Base-by-base conservation (phyloP, 2,888 invertebrate genomes). In the Drosophila neotestacea region DNA sequence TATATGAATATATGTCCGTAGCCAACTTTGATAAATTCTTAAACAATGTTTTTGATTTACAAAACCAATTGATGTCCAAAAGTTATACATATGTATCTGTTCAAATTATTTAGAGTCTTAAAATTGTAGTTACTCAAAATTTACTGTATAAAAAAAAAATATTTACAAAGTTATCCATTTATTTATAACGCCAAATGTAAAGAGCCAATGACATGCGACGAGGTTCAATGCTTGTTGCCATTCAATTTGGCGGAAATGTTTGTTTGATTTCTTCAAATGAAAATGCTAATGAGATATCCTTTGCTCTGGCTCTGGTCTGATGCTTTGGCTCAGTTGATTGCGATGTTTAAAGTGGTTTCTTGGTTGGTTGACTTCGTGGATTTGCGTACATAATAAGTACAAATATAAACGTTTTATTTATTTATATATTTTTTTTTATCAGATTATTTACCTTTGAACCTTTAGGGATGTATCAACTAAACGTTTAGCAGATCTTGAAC, bases 401-500 rank as follows among this genome's bases (percentile, higher is more conserved):
- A 73, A 77, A 86, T 80, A 77, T 59, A 44, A 58, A 39, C 11
- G 42, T 39, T 50, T 47, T 32, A 36, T n/a, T 22, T 32, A 6
- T 32, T 32, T 32, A 6, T 4, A 30, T 22, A 22, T 3, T 36
- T 67, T 42, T 38, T 44, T 67, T 73, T 62, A 74, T 76, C 48
- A 65, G 87, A 83, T 80, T 88, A 62, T 86, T 83, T 83, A 88
- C 89, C 83, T 88, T 83, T 83, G 89, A 88, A 77, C 89, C 41
- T 42, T 55, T 34, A 47, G 13, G 73, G 38, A 30, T 65, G 42
- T 70, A 50, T 64, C 63, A 58, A 66, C 44, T 50, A 11, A 22
- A 30, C 47, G 38, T 51, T 59, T 52, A 51, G 48, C 61, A 39
- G 56, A 38, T 44, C 11, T 64, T 46, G 48, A 39, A 79, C 86